Conservation (phyloP, 1,140 invertebrate genomes). For the Steinernema feltiae region DNA sequence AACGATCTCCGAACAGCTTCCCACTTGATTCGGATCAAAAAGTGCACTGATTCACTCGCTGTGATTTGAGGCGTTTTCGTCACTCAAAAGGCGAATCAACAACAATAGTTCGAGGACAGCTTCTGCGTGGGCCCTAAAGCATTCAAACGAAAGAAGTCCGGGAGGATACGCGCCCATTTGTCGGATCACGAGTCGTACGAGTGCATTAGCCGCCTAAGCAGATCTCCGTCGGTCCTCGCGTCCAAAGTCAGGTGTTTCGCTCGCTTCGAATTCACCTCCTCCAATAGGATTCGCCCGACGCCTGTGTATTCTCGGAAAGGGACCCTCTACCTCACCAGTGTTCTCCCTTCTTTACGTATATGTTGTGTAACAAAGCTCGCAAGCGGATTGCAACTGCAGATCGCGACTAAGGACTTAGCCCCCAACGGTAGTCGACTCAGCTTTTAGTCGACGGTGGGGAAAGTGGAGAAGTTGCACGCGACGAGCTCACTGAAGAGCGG, state of each 20-base stretch:
- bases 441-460: not conserved
- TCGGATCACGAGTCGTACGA: slow-evolving; percentile 1
- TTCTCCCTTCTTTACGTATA: slow-evolving; percentile 8
- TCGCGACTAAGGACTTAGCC: not conserved
- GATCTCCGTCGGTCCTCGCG: not conserved
- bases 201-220: not conserved
- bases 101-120: too few relatives aligned
- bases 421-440: not conserved
- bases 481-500: not conserved
- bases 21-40: not conserved
- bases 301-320: slow-evolving; percentile 6
- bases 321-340: not conserved
- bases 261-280: not conserved
- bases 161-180: not conserved
- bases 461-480: not conserved
- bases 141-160: not conserved
- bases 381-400: slow-evolving; percentile 6
- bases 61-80: not conserved
- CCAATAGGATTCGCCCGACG: not conserved
- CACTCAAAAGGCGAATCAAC: not conserved
- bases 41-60: not conserved
- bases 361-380: slow-evolving; percentile 3
- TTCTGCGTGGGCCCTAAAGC: too few relatives aligned
- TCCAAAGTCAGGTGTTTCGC: slow-evolving; percentile 4
- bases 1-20: not conserved